Evolutionary conservation across 2,797 vertebrate genomes (phyloP), one percentile per base, ranked within the genome.

Genomic region (Helarctos malayanus): DNA sequence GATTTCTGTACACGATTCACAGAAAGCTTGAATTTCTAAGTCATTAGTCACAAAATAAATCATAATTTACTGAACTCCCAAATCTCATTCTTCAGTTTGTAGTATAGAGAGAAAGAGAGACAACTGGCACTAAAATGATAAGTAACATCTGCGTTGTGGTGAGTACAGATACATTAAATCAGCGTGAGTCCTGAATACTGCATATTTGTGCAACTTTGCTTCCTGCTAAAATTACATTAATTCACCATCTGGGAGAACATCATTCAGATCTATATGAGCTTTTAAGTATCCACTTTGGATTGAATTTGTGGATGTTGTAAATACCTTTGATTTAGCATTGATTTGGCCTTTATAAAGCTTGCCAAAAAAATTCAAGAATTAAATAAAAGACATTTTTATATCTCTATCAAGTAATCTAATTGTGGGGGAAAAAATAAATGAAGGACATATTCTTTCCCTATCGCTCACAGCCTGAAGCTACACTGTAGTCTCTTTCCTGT

Each of bases 171-270:
- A 98, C 98, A 98, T 97, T 98, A 98, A 98, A 98, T 98, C 99
- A 99, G 98, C 73, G 69, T 97, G 92, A 98, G 98, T 97, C 98
- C 98, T 97, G 98, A 98, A 98, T 98, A 98, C 97, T 98, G 98
- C 92, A 49, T 98, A 99, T 99, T 98, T 98, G 98, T 98, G 98
- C 98, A 99, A 98, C 98, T 99, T 98, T 98, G 98, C 98, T 99
- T 99, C 98, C 98, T 98, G 98, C 98, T 98, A 98, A 99, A 99
- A 99, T 98, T 98, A 98, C 98, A 99, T 99, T 99, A 99, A 99
- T 99, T 98, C 98, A 98, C 99, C 98, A 99, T 99, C 98, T 99
- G 99, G 98, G 99, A 98, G 98, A 98, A 98, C 96, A 98, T 98
- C 96, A 98, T 98, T 98, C 98, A 98, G 98, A 98, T 98, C 98